Evolutionary conservation across 1,140 invertebrate genomes (phyloP).

Genomic region (Plectus sambesii): DNA sequence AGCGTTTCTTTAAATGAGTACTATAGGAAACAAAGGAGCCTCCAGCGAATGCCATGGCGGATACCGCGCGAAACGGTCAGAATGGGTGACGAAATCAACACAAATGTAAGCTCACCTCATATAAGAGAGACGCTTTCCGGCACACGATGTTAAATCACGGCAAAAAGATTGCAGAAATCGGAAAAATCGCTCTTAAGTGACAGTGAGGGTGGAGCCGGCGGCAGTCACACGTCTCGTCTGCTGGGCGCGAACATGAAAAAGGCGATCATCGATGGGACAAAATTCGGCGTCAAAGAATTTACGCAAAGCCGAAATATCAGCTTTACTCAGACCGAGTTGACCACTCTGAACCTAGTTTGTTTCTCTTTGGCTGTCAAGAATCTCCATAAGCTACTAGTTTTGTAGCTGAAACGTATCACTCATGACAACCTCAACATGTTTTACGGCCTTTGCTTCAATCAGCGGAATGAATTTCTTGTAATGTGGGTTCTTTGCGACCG

Average conservation of each 20-base stretch:
- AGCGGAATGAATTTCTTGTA: slow-evolving; percentile 43
- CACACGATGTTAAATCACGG: too few species aligned
- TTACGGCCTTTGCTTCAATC: slow-evolving; percentile 45
- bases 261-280: slow-evolving; percentile 37
- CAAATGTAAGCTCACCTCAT: too few species aligned
- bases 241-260: slow-evolving; percentile 31
- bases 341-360: slow-evolving; percentile 34
- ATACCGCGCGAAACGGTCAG: slow-evolving; percentile 38
- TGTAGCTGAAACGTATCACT: slow-evolving; percentile 42
- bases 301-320: slow-evolving; percentile 40
- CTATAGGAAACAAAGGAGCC: slow-evolving; percentile 41
- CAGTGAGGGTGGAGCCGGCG: slow-evolving; percentile 23
- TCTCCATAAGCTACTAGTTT: too few species aligned
- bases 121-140: too few species aligned
- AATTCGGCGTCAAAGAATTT: slow-evolving; percentile 36
- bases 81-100: slow-evolving; percentile 27
- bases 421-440: slow-evolving; percentile 45
- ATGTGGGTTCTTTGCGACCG: slow-evolving; percentile 41
- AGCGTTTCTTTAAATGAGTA: too few species aligned
- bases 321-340: slow-evolving; percentile 38
- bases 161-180: slow-evolving; percentile 40
- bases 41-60: slow-evolving; percentile 45
- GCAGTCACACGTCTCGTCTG: slow-evolving; percentile 30
- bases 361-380: slow-evolving; percentile 15
- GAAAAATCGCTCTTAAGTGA: slow-evolving; percentile 26